Evolutionary conservation across 2,888 invertebrate genomes (phyloP).

Genomic region (Temnothorax ravouxi): DNA sequence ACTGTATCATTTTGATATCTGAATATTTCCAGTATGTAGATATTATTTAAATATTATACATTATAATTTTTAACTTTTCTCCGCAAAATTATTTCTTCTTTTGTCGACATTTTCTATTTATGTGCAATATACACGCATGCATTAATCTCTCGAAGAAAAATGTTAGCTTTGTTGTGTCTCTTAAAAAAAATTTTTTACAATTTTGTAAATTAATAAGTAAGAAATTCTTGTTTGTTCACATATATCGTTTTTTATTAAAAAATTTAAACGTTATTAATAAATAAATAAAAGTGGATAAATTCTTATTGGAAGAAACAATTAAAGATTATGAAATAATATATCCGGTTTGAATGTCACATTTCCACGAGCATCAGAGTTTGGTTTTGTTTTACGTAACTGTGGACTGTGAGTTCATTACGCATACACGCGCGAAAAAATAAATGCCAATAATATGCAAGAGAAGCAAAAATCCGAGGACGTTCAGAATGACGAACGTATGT

Average conservation of each 20-base stretch:
- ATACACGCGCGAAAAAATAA: slow-evolving; percentile 29
- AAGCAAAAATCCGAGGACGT: slow-evolving; percentile 13
- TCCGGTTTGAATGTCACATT: background rate
- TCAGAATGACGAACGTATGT: background rate
- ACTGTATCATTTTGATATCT: background rate
- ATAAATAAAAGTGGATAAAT: background rate
- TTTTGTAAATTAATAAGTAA: slow-evolving; percentile 3
- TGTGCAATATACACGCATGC: background rate
- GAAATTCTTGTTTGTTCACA: background rate
- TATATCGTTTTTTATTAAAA: background rate
- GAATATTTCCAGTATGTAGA: background rate
- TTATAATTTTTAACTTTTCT: slow-evolving; percentile 4
- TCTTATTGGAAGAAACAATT: background rate
- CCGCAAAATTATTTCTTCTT: background rate
- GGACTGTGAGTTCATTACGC: slow-evolving; percentile 15
- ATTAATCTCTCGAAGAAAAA: background rate
- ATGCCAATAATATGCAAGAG: slow-evolving; percentile 14
- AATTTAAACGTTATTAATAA: background rate
- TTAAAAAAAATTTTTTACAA: background rate
- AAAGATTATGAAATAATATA: background rate
- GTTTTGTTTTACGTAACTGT: slow-evolving; percentile 58
- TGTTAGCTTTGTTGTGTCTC: background rate
- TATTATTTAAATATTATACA: slow-evolving; percentile 14
- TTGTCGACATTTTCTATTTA: background rate
- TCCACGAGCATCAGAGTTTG: slow-evolving; percentile 41